Conservation (phyloP, 2,797 vertebrate species). For the Bufotes viridis region DNA sequence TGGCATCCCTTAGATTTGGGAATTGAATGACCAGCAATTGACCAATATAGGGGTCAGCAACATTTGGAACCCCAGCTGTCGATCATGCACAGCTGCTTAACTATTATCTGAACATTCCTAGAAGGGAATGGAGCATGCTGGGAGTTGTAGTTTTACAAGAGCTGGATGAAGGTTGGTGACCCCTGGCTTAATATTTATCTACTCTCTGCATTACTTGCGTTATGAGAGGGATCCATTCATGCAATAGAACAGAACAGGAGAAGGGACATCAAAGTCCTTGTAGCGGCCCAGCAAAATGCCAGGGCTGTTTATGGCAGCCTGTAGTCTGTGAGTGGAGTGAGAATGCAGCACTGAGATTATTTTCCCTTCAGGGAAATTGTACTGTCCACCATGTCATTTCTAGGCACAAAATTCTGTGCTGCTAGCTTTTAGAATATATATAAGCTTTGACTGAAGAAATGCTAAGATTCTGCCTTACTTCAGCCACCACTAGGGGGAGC, state of each 20-base stretch:
- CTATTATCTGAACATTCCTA: too few species aligned
- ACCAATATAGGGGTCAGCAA: too few species aligned
- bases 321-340: background rate
- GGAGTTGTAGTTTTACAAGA: too few species aligned
- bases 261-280: background rate
- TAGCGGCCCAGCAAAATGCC: background rate
- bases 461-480: background rate
- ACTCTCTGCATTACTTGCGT: background rate
- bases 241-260: background rate
- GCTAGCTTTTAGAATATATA: too few species aligned
- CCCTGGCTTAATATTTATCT: background rate
- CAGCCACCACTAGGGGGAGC: constrained; percentile 5
- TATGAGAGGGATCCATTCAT: background rate
- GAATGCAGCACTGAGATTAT: background rate
- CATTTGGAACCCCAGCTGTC: too few species aligned
- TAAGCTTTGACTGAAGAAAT: background rate
- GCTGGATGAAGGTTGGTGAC: too few species aligned
- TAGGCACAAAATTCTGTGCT: background rate
- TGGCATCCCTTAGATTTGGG: too few species aligned
- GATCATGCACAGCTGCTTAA: too few species aligned
- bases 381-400: background rate
- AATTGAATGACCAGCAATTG: background rate
- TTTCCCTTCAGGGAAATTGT: too few species aligned
- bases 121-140: too few species aligned
- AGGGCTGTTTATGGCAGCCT: background rate